Base-by-base conservation (phyloP, 2,113 vertebrate genomes). In the Etia nguti region DNA sequence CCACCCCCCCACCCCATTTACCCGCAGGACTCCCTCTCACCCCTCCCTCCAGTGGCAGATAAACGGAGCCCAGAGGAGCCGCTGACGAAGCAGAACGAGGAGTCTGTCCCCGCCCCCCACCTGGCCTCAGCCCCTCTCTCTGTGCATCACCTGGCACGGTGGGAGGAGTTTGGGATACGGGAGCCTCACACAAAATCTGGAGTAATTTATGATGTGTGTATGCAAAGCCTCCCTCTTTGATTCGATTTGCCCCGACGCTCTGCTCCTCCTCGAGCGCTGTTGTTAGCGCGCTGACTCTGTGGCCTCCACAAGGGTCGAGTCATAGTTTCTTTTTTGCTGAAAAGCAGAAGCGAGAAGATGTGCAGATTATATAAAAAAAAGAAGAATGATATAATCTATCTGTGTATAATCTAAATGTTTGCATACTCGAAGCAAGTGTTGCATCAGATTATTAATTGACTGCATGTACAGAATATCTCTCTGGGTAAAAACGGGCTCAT, bases 371-470 rank as follows among this genome's bases (percentile, higher is more conserved):
- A 83, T 87, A 50, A 36, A 38, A 90, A 81, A 88, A 70, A 68
- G 62, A 73, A 60, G 68, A 92, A 95, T 84, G 83, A 92, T 93
- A 88, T 93, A 93, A 85, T 89, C 93, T 94, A 90, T 95, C 89
- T 91, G 88, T 94, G 93, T 94, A 90, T 96, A 93, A 93, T 95
- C 92, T 95, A 91, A 90, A 92, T 95, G 93, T 95, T 79, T 94
- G 93, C 94, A 88, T 94, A 93, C 89, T 94, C 92, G 75, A 91
- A 55, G 87, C 84, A 92, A 93, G 90, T 95, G 90, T 94, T 89
- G 93, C 87, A 84, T 92, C 83, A 85, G 89, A 89, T 93, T 93
- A 88, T 85, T 86, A 57, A 94, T 87, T 82, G 93, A 93, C 88
- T 92, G 94, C 93, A 94, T 94, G 93, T 91, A 92, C 92, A 96